Evolutionary conservation across 2,888 invertebrate species (phyloP).

Genomic region (Conus canariensis): DNA sequence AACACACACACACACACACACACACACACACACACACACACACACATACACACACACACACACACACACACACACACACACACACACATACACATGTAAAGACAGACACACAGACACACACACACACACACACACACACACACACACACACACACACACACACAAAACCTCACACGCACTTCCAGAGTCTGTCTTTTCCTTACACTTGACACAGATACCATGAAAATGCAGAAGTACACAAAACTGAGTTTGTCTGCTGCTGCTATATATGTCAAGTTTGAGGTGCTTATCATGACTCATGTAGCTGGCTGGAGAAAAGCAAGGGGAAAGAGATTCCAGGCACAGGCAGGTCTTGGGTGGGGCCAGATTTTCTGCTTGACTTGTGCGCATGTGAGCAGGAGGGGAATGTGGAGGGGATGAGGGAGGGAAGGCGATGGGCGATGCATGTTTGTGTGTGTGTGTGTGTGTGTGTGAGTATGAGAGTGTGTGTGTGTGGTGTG

Average conservation of each 20-base stretch:
- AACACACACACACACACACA: background rate
- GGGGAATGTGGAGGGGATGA: too few relatives aligned
- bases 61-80: background rate
- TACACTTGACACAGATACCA: too few relatives aligned
- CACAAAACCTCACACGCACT: background rate
- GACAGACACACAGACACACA: background rate
- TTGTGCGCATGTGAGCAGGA: too few relatives aligned
- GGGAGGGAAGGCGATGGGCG: background rate
- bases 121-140: background rate
- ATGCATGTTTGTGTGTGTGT: background rate
- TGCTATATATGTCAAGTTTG: too few relatives aligned
- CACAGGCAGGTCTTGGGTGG: background rate
- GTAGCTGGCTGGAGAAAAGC: too few relatives aligned
- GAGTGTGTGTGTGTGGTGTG: background rate
- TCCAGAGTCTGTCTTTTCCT: too few relatives aligned
- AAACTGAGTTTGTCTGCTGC: too few relatives aligned
- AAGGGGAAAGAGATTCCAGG: too few relatives aligned
- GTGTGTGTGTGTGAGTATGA: background rate
- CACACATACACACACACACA: background rate
- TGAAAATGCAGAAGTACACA: too few relatives aligned
- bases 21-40: background rate
- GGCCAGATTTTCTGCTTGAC: background rate
- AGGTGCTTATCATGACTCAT: too few relatives aligned
- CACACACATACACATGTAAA: background rate
- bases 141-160: constrained; percentile 9